Evolutionary conservation across 2,888 invertebrate species (phyloP).

Genomic region (Melanotus villosus): DNA sequence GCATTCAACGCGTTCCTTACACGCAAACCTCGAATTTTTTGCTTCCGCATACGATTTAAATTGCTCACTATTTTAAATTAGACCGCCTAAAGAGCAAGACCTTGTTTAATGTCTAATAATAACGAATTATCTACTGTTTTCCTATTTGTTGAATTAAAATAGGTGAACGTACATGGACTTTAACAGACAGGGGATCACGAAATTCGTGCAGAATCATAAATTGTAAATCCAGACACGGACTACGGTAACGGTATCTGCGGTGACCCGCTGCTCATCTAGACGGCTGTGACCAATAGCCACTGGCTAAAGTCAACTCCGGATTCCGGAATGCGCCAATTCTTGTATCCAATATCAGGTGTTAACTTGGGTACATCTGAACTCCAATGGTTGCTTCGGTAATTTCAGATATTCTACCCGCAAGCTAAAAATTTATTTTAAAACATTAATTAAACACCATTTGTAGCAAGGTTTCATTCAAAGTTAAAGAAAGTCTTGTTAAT

Average conservation of each 20-base stretch:
- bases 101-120: not conserved
- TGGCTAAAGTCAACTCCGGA: slow-evolving; percentile 20
- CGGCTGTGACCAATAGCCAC: slow-evolving; percentile 43
- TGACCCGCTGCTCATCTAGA: slow-evolving; percentile 41
- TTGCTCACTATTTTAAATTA: not conserved
- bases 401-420: too few species aligned
- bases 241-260: slow-evolving; percentile 35
- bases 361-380: not conserved
- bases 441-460: too few species aligned
- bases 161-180: not conserved
- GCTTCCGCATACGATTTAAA: slow-evolving; percentile 1
- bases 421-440: too few species aligned
- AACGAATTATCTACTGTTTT: not conserved
- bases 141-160: slow-evolving; percentile 1
- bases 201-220: slow-evolving; percentile 42
- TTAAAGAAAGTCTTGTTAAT: too few species aligned
- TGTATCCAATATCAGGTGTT: not conserved
- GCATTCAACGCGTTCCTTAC: slow-evolving; percentile 4
- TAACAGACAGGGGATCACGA: slow-evolving; percentile 13
- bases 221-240: slow-evolving; percentile 41
- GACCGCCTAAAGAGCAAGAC: not conserved
- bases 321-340: slow-evolving; percentile 35
- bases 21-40: slow-evolving; percentile 9
- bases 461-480: too few species aligned
- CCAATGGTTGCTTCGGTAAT: too few species aligned